A percentile compares a stretch with the other conserved stretches of the same genome.
These are phyloP conservation scores for Athalia rosae DNA, from an alignment of 2,888 invertebrate genomes.

Conservation along the genomic window DNA sequence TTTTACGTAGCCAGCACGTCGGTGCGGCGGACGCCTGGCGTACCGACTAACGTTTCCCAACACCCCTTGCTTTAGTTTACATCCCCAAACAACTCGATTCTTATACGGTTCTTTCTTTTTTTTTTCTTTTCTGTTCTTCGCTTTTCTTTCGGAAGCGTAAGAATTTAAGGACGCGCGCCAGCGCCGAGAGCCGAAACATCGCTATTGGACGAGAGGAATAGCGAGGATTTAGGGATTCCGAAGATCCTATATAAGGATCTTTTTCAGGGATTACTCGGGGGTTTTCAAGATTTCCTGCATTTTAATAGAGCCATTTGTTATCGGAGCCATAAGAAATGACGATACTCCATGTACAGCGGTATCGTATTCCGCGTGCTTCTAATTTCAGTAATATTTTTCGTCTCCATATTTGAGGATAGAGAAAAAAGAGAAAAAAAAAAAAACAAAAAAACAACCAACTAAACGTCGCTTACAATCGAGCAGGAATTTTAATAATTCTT, in stretches of 20 bases:
- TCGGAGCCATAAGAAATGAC: slow-evolving; percentile 7
- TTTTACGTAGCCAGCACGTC: slow-evolving; percentile 43
- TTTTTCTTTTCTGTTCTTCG: background rate
- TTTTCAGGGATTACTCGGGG: slow-evolving; percentile 36
- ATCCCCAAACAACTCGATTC: background rate
- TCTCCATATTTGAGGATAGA: no score
- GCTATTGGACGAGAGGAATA: slow-evolving; percentile 38
- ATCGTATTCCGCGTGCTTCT: background rate
- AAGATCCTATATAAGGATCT: slow-evolving; percentile 30
- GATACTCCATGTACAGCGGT: background rate
- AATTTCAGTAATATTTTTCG: background rate
- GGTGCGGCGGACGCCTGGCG: background rate
- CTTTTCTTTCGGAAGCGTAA: background rate
- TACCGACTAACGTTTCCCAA: background rate
- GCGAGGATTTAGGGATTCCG: slow-evolving; percentile 39
- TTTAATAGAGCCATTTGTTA: slow-evolving; percentile 39
- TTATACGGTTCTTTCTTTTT: slow-evolving; percentile 10
- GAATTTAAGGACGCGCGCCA: background rate
- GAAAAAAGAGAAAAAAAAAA: no score
- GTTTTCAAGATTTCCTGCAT: slow-evolving; percentile 39
- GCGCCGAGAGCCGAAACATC: background rate
- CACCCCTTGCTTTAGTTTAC: background rate
- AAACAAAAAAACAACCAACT: no score
- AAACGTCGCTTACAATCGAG: no score
- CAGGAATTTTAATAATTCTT: no score